Conservation (phyloP, 2,113 vertebrate genomes). For the Aphyosemion australe region DNA sequence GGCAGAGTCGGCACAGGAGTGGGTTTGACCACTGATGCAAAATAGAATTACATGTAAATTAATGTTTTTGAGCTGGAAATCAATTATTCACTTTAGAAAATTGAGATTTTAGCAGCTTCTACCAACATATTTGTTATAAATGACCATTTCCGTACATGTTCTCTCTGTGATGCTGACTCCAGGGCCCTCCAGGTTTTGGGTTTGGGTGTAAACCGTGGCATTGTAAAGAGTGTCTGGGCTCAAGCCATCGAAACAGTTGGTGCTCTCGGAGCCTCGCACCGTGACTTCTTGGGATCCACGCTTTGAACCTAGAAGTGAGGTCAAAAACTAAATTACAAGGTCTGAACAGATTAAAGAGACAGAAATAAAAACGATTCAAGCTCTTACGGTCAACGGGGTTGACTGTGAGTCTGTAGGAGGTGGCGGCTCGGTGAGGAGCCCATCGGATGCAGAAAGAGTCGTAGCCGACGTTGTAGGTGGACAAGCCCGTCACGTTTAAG, state of each 20-base stretch:
- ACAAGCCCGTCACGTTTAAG: conserved; percentile 92
- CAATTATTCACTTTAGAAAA: background rate
- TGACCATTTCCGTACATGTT: conserved; percentile 81
- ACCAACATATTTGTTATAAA: background rate
- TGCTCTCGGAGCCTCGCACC: conserved; percentile 87
- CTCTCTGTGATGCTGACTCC: conserved; percentile 87
- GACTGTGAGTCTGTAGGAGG: conserved; percentile 93
- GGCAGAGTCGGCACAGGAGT: conserved; percentile 92
- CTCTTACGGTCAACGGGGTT: conserved; percentile 87
- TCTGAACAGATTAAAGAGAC: background rate
- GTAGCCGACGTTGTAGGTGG: conserved; percentile 88
- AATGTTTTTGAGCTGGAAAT: background rate
- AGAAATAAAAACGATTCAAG: background rate
- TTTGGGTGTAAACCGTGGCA: conserved; percentile 90
- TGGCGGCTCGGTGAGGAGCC: conserved; percentile 90
- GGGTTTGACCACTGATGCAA: conserved; percentile 87
- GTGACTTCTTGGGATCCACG: conserved; percentile 91
- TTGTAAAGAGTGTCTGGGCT: conserved; percentile 89
- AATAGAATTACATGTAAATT: background rate
- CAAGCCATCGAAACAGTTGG: conserved; percentile 89
- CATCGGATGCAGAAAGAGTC: conserved; percentile 90
- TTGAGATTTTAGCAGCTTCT: background rate
- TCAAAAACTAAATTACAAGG: background rate
- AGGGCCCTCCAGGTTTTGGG: conserved; percentile 92
- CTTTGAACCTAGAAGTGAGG: conserved; percentile 62